Evolutionary conservation across 1,140 invertebrate species (phyloP), one percentile per base, ranked within the genome.

Genomic region (Drosophila ficusphila): DNA sequence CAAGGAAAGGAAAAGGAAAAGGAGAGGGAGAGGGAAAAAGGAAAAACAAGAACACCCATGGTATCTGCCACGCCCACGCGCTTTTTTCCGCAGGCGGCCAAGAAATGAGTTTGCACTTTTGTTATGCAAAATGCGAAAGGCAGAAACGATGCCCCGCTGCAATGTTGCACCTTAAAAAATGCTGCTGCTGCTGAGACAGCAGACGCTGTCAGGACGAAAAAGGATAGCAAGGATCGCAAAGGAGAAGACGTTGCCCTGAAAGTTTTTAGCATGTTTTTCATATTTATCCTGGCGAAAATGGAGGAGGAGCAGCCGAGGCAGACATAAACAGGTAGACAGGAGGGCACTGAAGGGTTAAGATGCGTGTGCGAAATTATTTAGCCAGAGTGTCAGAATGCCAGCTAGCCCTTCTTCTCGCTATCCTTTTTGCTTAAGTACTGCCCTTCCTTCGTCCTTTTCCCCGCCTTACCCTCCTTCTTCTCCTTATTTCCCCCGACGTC

Each of bases 101-200:
- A 67, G 81, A 88, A 88, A 88, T 88, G 82, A 88, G 82, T 81
- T 88, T 82, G 78, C 82, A 88, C 78, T 89, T 60, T 89, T 86
- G 82, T 88, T 74, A 89, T 88, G 83, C 77, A 88, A 89, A 83
- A 61, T 42, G 61, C 5, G 41, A 42, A 8, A 49, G 47, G 25
- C 9, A 27, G 33, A 41, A 21, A 34, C 21, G 54, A 44, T 27
- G 39, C 64, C 57, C 72, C 70, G 75, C n/a, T n/a, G 83, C 75
- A 76, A 82, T 88, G 83, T 88, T 88, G 83, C 82, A 88, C 82
- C 82, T 88, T 89, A 75, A 86, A 76, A 86, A 88, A 88, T 85
- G 76, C 54, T 86, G 23, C 23, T 23, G 23, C 23, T 23, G 81
- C 81, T 76, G 76, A 81, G 82, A 73, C 73, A 76, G 73, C 76